These are phyloP conservation scores for Sinopyrophorus schimmeli DNA, from an alignment of 2,888 invertebrate genomes.

Conservation along the genomic window DNA sequence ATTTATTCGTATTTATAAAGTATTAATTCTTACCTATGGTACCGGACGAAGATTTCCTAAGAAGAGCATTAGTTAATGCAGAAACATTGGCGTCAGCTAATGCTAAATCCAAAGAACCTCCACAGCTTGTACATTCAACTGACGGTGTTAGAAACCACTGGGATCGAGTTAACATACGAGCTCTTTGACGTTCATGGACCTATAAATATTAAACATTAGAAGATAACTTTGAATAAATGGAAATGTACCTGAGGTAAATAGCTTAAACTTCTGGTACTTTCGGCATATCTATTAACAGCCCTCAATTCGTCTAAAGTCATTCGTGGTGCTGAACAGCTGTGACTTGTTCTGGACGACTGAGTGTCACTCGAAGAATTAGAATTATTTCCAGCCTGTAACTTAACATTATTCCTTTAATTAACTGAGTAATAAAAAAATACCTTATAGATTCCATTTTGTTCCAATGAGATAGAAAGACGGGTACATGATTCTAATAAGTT, in stretches of 20 bases:
- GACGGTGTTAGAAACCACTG: slow-evolving; percentile 93
- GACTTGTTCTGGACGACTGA: slow-evolving; percentile 67
- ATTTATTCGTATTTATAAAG: background rate
- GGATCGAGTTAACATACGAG: slow-evolving; percentile 93
- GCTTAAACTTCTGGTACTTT: slow-evolving; percentile 88
- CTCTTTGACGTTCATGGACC: slow-evolving; percentile 96
- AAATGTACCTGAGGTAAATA: slow-evolving; percentile 77
- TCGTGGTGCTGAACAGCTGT: slow-evolving; percentile 65
- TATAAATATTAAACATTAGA: slow-evolving; percentile 50
- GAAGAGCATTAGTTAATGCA: slow-evolving; percentile 50
- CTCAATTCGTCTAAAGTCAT: slow-evolving; percentile 83
- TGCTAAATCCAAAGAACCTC: slow-evolving; percentile 55
- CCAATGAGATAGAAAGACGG: slow-evolving; percentile 82
- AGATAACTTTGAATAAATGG: too few relatives aligned
- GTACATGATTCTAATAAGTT: slow-evolving; percentile 85
- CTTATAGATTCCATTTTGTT: slow-evolving; percentile 78
- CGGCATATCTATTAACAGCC: slow-evolving; percentile 87
- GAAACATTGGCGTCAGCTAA: slow-evolving; percentile 53
- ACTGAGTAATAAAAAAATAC: slow-evolving; percentile 48
- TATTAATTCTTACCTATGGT: slow-evolving; percentile 57
- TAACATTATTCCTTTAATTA: background rate
- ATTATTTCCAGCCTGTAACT: slow-evolving; percentile 21
- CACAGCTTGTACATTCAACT: slow-evolving; percentile 56
- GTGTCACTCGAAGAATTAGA: slow-evolving; percentile 68
- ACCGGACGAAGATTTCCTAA: slow-evolving; percentile 60